Evolutionary conservation across 2,888 invertebrate genomes (phyloP).

Genomic region (Laothoe populi): DNA sequence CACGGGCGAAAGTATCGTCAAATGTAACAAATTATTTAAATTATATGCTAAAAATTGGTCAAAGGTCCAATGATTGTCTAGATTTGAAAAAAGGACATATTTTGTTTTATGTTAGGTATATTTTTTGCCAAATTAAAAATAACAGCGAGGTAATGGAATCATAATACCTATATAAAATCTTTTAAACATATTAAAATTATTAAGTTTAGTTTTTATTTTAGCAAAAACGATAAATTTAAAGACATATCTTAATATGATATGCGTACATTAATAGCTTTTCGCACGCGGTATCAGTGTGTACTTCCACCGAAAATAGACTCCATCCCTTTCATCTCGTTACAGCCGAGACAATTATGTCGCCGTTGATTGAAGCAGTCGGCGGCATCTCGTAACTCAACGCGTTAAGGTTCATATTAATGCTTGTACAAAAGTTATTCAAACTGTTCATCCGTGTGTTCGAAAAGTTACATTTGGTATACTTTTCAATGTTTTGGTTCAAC

Average conservation of each 20-base stretch:
- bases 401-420: slow-evolving; percentile 55
- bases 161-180: no score
- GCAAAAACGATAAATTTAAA: no score
- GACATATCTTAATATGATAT: no score
- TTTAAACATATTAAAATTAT: no score
- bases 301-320: slow-evolving; percentile 64
- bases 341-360: slow-evolving; percentile 69
- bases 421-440: slow-evolving; percentile 18
- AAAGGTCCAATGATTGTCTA: no score
- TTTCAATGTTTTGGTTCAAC: neutral
- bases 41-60: no score
- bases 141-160: no score
- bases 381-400: slow-evolving; percentile 56
- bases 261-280: slow-evolving; percentile 1
- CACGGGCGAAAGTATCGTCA: slow-evolving; percentile 39
- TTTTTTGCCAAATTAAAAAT: no score
- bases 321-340: slow-evolving; percentile 80
- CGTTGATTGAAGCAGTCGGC: slow-evolving; percentile 70
- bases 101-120: no score
- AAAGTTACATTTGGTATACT: neutral
- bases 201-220: no score
- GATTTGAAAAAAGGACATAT: no score
- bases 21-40: neutral
- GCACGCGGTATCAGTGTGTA: slow-evolving; percentile 49
- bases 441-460: slow-evolving; percentile 11